Evolutionary conservation across 53 echinoderm and acorn worm species (phyloP).

Genomic region (Paracentrotus lividus): DNA sequence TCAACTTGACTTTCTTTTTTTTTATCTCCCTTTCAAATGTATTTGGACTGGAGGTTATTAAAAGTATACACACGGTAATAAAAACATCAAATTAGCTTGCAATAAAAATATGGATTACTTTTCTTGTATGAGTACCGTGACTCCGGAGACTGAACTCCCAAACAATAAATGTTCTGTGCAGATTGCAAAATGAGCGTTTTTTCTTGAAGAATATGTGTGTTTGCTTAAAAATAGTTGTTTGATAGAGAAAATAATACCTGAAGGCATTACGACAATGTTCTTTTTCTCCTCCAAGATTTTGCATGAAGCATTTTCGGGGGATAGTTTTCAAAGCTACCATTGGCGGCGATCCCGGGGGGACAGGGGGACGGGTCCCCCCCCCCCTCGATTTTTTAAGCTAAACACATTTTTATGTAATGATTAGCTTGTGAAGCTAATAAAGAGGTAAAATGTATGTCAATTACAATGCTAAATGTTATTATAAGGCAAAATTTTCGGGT

Average conservation of each 20-base stretch:
- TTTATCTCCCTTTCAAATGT: neutral
- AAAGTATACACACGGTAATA: neutral
- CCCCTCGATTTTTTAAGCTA: no score
- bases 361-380: no score
- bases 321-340: no score
- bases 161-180: neutral
- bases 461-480: no score
- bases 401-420: no score
- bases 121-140: no score
- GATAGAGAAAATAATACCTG: neutral
- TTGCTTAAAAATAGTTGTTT: neutral
- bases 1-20: neutral
- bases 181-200: neutral
- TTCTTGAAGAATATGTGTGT: neutral
- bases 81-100: constrained; percentile 48
- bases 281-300: no score
- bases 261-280: neutral
- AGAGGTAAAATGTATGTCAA: no score
- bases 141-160: neutral
- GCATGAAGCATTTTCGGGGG: no score
- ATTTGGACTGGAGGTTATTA: constrained; percentile 22
- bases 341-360: no score
- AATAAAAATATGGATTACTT: neutral
- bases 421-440: no score
- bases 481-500: no score